A percentile compares a stretch with the other conserved stretches of the same genome.
Conservation (phyloP, 2,888 invertebrate genomes). For the Chrysotoxum bicinctum region DNA sequence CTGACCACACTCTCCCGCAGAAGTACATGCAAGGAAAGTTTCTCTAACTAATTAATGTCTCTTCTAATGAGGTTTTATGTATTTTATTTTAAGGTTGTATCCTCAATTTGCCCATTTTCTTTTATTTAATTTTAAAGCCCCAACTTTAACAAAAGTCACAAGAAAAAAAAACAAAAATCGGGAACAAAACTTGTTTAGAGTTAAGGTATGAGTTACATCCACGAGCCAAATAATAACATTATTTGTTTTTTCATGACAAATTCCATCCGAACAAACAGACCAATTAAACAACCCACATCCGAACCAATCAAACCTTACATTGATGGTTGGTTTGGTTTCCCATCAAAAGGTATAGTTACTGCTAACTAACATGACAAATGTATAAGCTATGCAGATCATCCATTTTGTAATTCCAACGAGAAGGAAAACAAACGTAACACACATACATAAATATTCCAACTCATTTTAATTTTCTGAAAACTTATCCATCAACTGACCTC, state of each 20-base stretch:
- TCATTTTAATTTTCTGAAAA: conserved; percentile 46
- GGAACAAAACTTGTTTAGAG: neutral
- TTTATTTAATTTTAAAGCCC: neutral
- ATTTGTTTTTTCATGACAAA: conserved; percentile 25
- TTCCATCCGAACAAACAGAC: conserved; percentile 13
- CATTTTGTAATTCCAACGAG: conserved; percentile 17
- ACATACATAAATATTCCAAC: no score
- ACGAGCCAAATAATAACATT: neutral
- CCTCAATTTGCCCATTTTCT: neutral
- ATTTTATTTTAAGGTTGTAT: neutral
- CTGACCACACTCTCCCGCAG: no score
- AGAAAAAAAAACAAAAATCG: neutral
- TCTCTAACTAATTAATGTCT: neutral
- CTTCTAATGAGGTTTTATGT: neutral
- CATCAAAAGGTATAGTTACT: neutral
- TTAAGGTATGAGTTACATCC: neutral
- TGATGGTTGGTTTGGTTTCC: neutral
- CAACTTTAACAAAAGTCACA: neutral
- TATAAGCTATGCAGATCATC: neutral
- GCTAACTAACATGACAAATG: neutral
- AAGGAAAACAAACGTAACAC: conserved; percentile 14
- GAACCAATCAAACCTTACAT: conserved; percentile 1
- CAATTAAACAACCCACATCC: conserved; percentile 21
- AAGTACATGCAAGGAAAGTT: no score
- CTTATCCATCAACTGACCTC: conserved; percentile 56